phyloP scores from a whole-genome alignment of 1,140 invertebrate genomes.

The Pygmarrhopalites habei region DNA sequence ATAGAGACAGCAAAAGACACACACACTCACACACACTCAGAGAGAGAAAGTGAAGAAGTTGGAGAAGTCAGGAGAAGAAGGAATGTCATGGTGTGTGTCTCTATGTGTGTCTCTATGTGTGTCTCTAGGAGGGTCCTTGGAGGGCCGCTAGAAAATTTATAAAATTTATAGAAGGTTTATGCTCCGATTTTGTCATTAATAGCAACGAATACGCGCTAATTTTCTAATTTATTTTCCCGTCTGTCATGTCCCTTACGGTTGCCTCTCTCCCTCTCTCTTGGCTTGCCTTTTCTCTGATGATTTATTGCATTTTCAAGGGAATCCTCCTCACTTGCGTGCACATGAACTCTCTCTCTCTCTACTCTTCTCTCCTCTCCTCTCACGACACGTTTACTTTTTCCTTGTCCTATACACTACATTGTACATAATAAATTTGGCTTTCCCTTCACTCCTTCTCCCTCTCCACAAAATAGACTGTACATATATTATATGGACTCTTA shows the following conservation, averaged over 20 bases:
- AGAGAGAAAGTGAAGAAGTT: no score
- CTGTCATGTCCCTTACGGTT: conserved; percentile 31
- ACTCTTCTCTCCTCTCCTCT: no score
- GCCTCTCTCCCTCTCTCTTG: conserved; percentile 9
- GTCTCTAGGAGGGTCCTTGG: conserved; percentile 19
- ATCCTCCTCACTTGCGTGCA: background rate
- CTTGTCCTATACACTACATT: no score
- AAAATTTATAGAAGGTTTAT: conserved; percentile 36
- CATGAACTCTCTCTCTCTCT: background rate
- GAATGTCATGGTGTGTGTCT: conserved; percentile 19
- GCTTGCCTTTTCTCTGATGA: conserved; percentile 16
- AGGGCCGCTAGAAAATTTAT: conserved; percentile 33
- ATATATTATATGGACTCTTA: no score
- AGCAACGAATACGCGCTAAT: conserved; percentile 38
- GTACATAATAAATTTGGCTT: no score
- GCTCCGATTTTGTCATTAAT: conserved; percentile 33
- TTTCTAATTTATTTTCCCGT: conserved; percentile 37
- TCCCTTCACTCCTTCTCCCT: no score
- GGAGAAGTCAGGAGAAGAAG: conserved; percentile 7
- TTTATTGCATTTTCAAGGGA: conserved; percentile 20
- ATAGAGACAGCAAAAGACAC: no score
- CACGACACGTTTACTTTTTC: no score
- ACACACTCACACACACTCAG: no score
- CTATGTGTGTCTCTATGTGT: no score
- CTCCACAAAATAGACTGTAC: no score